Evolutionary conservation across 2,113 vertebrate species (phyloP).

Genomic region (Thunnus maccoyii): DNA sequence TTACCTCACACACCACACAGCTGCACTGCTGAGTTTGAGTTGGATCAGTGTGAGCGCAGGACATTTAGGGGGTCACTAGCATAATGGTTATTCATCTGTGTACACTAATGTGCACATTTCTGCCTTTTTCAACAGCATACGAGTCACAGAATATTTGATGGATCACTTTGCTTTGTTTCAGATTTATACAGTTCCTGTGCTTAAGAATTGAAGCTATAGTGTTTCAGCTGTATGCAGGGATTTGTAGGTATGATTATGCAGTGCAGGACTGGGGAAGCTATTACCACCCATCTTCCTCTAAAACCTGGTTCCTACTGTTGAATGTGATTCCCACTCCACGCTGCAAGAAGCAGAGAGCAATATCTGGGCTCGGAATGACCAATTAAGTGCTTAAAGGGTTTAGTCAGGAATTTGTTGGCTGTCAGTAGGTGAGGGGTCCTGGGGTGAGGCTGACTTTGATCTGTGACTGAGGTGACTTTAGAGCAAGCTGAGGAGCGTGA

Average conservation of each 20-base stretch:
- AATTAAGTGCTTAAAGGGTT: constrained; percentile 81
- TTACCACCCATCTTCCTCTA: constrained; percentile 27
- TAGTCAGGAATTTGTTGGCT: constrained; percentile 78
- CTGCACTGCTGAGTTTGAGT: constrained; percentile 53
- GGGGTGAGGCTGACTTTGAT: constrained; percentile 77
- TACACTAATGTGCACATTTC: not conserved
- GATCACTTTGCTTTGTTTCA: constrained; percentile 18
- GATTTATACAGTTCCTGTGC: not conserved
- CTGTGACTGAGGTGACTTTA: constrained; percentile 62
- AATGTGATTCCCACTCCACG: constrained; percentile 34
- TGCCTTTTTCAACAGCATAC: not conserved
- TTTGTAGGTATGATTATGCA: constrained; percentile 11
- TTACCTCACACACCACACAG: constrained; percentile 62
- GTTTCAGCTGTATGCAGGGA: not conserved
- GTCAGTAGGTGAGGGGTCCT: constrained; percentile 79
- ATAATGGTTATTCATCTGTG: constrained; percentile 16
- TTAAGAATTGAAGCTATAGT: constrained; percentile 13
- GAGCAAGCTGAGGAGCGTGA: constrained; percentile 57
- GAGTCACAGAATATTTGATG: not conserved
- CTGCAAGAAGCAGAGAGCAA: constrained; percentile 63
- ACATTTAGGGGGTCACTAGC: constrained; percentile 1
- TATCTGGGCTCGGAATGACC: constrained; percentile 63
- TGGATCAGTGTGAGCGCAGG: constrained; percentile 30
- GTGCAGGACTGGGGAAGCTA: constrained; percentile 22
- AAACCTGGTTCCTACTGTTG: constrained; percentile 32